Evolutionary conservation across 2,797 vertebrate species (phyloP), one percentile per base, ranked within the genome.

Genomic region (Syncerus caffer): DNA sequence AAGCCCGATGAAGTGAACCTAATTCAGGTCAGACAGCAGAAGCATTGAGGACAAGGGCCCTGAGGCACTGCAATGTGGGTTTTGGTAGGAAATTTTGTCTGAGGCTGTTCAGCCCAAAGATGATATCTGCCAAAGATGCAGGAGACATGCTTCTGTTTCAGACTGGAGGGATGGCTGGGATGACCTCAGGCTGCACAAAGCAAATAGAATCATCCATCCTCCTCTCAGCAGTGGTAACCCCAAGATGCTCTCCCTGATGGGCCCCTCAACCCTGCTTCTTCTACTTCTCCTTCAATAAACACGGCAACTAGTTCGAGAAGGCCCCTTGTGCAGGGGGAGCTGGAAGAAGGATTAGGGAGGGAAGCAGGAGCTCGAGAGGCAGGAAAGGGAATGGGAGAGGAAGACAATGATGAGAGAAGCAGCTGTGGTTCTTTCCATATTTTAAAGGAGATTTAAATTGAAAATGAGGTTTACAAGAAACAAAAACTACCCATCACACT

Each of bases 401-500:
- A 21, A 90, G 85, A 80, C 71, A 64, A 47, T 45, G 55, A n/a
- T 15, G 21, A 87, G 38, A 50, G 19, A 53, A 45, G 83, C 90
- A 84, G 89, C 90, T 96, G 55, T 10, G 83, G 50, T 8, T 85
- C 94, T 93, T 86, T 60, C 85, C 71, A 38, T 55, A 47, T 87
- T 93, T 80, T 80, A 60, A 84, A 93, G 84, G 74, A 91, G 34
- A 90, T 78, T 95, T 84, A 87, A 60, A 96, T 55, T 50, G 78
- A 97, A 96, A 89, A 97, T 89, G 74, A 97, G 80, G 78, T 85
- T 85, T 87, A 92, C 78, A 38, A 57, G 96, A 80, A 62, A 38
- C 50, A 51, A 74, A 62, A 64, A 34, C 0, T 86, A 89, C 4
- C 17, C 83, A 88, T 17, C 19, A 6, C 9, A 9, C 71, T 34